Conservation (phyloP, 2,888 invertebrate genomes). For the Heteromurus nitidus region DNA sequence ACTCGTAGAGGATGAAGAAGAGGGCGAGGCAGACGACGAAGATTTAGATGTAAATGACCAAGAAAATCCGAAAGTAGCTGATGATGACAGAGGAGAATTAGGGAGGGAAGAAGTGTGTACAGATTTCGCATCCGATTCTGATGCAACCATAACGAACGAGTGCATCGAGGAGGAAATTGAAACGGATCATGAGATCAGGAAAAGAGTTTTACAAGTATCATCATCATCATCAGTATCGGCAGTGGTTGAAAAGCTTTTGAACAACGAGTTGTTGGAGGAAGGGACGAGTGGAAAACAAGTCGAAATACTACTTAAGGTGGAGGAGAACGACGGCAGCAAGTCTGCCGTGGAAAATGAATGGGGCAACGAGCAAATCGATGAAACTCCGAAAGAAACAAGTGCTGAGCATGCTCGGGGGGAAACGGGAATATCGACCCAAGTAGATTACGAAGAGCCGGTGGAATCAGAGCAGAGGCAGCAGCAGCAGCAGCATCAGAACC, state of each 20-base stretch:
- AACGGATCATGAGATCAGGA: slow-evolving; percentile 48
- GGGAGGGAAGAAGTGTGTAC: slow-evolving; percentile 35
- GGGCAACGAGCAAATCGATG: slow-evolving; percentile 67
- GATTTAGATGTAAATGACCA: slow-evolving; percentile 42
- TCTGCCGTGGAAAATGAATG: slow-evolving; percentile 67
- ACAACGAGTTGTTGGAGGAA: slow-evolving; percentile 26
- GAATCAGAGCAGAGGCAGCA: slow-evolving; percentile 51
- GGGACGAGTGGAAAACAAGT: slow-evolving; percentile 19
- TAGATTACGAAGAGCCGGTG: slow-evolving; percentile 66
- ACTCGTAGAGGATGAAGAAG: slow-evolving; percentile 6
- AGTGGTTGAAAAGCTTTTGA: slow-evolving; percentile 33
- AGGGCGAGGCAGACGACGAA: neutral
- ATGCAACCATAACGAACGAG: slow-evolving; percentile 71
- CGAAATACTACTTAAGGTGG: slow-evolving; percentile 36
- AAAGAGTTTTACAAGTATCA: slow-evolving; percentile 28
- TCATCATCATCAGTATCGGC: slow-evolving; percentile 25
- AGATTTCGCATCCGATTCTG: slow-evolving; percentile 67
- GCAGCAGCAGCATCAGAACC: slow-evolving; percentile 18
- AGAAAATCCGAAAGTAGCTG: slow-evolving; percentile 22
- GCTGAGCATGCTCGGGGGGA: slow-evolving; percentile 73
- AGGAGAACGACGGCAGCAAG: slow-evolving; percentile 51
- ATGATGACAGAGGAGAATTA: slow-evolving; percentile 40
- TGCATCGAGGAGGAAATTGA: slow-evolving; percentile 64
- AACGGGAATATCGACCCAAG: slow-evolving; percentile 73
- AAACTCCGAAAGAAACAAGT: slow-evolving; percentile 59